Evolutionary conservation across 2,888 invertebrate species (phyloP), one percentile per base, ranked within the genome.

Genomic region (Nymphalis polychloros): DNA sequence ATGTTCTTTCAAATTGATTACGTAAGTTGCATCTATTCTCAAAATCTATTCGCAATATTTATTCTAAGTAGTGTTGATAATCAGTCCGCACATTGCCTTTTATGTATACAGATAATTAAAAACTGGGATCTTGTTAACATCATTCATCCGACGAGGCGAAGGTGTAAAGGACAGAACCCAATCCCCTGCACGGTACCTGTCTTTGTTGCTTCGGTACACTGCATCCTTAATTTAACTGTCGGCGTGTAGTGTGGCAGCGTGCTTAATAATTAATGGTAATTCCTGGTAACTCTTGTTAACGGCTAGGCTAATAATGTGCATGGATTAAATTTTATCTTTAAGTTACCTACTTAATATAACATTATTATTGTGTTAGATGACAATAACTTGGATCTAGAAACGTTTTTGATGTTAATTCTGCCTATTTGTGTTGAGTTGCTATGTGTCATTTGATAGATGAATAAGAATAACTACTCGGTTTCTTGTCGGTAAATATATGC

Each of bases 111-210:
- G 41, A 41, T 13, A 13, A 41, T 52, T 23, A 52, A 23, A 23
- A 20, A 16, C 23, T 16, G 7, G 2, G 23, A 13, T 27, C 27
- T 55, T 73, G 74, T 75, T 77, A 77, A 79, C 20, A 70, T 61
- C 71, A 66, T 64, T 74, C 76, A 62, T 60, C 70, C 31, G 59
- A 52, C 50, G 71, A 17, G n/a, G 20, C 50, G 47, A 64, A 75
- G 73, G 77, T 73, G 75, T 73, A 72, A 78, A 72, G 71, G 68
- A 79, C 75, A 77, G 72, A 73, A 77, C 73, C 75, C 79, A 79
- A 49, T 64, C 48, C 35, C 2, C 19, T 47, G 71, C 69, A 59
- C 19, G 65, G 46, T 73, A 72, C 78, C 71, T 75, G 71, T 66
- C 41, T 57, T 13, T 41, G 27, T 57, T 6, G n/a, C 53, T 55